phyloP scores from a whole-genome alignment of 2,113 vertebrate genomes.

The Petrocephalus microphthalmus region DNA sequence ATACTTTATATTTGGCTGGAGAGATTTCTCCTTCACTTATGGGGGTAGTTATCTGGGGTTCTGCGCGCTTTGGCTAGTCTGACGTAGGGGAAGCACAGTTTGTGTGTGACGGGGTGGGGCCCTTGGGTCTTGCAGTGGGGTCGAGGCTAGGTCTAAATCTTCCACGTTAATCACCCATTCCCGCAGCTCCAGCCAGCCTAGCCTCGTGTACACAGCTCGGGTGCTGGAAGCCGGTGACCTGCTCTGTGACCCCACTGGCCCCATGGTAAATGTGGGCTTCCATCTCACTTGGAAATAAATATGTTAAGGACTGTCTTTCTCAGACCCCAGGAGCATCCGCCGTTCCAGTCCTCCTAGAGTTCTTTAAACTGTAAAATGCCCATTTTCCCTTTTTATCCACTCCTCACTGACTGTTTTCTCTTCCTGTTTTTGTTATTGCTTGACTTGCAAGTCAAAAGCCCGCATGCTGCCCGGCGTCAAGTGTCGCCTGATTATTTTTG shows the following conservation, averaged over 20 bases:
- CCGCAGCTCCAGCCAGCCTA: conserved; percentile 34
- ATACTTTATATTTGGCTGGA: background rate
- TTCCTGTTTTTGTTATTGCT: background rate
- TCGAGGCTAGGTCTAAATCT: conserved; percentile 31
- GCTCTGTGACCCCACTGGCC: conserved; percentile 56
- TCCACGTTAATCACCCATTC: conserved; percentile 40
- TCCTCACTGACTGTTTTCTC: background rate
- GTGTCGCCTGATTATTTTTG: background rate
- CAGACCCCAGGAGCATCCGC: conserved; percentile 35
- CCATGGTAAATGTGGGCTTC: conserved; percentile 60
- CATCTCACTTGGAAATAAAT: conserved; percentile 64
- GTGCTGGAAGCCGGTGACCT: conserved; percentile 36
- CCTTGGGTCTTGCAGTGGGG: conserved; percentile 18
- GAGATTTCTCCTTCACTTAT: background rate
- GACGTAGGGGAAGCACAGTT: background rate
- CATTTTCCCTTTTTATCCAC: conserved; percentile 14
- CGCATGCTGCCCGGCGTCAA: background rate
- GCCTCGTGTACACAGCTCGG: conserved; percentile 25
- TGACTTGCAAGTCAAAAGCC: background rate
- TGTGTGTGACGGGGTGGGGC: background rate
- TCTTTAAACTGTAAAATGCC: conserved; percentile 1
- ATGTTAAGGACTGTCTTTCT: conserved; percentile 54
- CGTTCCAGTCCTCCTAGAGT: conserved; percentile 25
- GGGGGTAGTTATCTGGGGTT: background rate
- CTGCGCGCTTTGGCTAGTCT: background rate